phyloP scores from a whole-genome alignment of 1,140 invertebrate genomes.

The Meteorus sp. region DNA sequence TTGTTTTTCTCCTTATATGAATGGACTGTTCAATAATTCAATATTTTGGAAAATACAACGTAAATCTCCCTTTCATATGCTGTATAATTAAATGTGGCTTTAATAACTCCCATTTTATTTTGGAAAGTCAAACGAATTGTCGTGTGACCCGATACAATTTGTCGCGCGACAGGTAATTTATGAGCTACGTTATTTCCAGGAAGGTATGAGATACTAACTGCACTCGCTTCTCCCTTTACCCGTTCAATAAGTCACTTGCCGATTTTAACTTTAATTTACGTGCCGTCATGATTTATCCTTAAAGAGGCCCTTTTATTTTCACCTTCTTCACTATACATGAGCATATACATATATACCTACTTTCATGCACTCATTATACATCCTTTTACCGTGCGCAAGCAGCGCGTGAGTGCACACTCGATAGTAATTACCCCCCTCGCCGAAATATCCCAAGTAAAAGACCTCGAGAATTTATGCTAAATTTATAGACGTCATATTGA shows the following conservation, averaged over 20 bases:
- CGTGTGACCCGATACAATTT: constrained; percentile 35
- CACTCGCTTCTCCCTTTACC: constrained; percentile 28
- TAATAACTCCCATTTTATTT: too few relatives aligned
- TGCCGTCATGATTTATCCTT: constrained; percentile 17
- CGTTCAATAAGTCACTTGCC: constrained; percentile 36
- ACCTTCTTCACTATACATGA: constrained; percentile 3
- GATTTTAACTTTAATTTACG: constrained; percentile 20
- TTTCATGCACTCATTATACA: constrained; percentile 1
- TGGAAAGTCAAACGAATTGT: neutral
- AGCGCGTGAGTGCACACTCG: neutral
- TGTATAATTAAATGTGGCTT: too few relatives aligned
- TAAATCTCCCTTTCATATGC: too few relatives aligned
- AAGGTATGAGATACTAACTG: constrained; percentile 22
- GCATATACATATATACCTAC: too few relatives aligned
- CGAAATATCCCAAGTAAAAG: neutral
- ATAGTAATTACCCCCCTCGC: constrained; percentile 20
- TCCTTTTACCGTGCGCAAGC: neutral
- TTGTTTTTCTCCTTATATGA: too few relatives aligned
- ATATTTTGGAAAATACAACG: too few relatives aligned
- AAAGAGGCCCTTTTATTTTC: constrained; percentile 13
- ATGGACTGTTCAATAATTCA: too few relatives aligned
- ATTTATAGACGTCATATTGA: constrained; percentile 21
- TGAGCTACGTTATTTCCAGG: constrained; percentile 28
- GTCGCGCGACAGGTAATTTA: constrained; percentile 33
- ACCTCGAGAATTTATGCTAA: constrained; percentile 5